Evolutionary conservation across 2,888 invertebrate genomes (phyloP), one percentile per base, ranked within the genome.

Genomic region (Euplagia quadripunctaria): DNA sequence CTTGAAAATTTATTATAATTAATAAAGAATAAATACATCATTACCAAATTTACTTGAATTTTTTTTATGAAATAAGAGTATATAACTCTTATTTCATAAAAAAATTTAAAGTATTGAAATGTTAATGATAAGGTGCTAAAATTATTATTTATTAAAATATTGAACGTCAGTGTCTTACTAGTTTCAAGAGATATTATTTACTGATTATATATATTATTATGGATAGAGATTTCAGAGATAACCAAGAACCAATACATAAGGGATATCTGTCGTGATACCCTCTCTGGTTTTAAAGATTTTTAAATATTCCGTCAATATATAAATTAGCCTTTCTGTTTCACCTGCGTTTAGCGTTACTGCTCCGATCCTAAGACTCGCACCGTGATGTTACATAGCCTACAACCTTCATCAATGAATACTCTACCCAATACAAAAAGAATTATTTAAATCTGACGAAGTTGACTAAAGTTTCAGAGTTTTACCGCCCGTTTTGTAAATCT

Each of bases 61-160:
- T n/a, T n/a, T n/a, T n/a, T n/a, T 55, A 67, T 63, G 2, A 75
- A 71, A 71, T 73, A 69, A 41, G 64, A 79, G 70, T 14, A n/a
- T n/a, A n/a, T n/a, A n/a, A n/a, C n/a, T n/a, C n/a, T n/a, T n/a
- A n/a, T n/a, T n/a, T n/a, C n/a, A n/a, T n/a, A n/a, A n/a, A n/a
- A n/a, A n/a, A n/a, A n/a, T n/a, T n/a, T n/a, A n/a, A n/a, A n/a
- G n/a, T n/a, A n/a, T n/a, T n/a, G n/a, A n/a, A n/a, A 73, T 73
- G 61, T 70, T 75, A 73, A 76, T 68, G 64, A 69, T 73, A 31
- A 78, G 85, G 84, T 85, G 84, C 86, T 85, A 85, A 74, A 64
- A 55, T 73, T 76, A 74, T 75, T 78, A 72, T 77, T 82, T 74
- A 74, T 76, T 61, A 3, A 55, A 72, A 31, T 52, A 71, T 75